phyloP scores from a whole-genome alignment of 2,888 invertebrate genomes.

The Coelinius sp. region DNA sequence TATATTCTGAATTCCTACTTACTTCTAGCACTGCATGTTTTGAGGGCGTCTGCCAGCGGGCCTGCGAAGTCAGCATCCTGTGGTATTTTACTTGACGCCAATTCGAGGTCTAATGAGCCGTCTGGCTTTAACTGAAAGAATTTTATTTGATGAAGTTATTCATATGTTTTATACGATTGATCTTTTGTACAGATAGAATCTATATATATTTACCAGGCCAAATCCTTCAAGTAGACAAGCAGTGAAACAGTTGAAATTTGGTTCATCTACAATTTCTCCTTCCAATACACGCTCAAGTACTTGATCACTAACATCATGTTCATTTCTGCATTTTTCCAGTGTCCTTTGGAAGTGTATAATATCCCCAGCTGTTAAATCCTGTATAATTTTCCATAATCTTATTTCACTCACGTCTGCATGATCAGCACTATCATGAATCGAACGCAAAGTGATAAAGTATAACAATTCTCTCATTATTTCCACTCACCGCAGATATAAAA shows the following conservation, averaged over 20 bases:
- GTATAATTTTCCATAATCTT: background rate
- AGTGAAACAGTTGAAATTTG: constrained; percentile 40
- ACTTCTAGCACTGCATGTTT: constrained; percentile 17
- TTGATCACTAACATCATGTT: constrained; percentile 29
- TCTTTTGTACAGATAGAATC: background rate
- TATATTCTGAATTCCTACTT: background rate
- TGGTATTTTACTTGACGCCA: constrained; percentile 14
- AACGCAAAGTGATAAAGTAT: background rate
- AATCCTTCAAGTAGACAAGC: constrained; percentile 45
- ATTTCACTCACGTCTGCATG: no score
- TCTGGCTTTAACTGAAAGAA: constrained; percentile 17
- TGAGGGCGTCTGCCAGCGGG: background rate
- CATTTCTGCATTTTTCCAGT: constrained; percentile 27
- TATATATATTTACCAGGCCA: constrained; percentile 40
- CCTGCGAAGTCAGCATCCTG: constrained; percentile 2
- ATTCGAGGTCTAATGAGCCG: constrained; percentile 22
- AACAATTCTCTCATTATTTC: background rate
- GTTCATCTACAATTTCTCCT: constrained; percentile 43
- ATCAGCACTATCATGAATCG: background rate
- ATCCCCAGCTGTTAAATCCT: constrained; percentile 39
- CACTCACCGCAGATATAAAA: background rate
- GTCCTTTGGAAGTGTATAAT: constrained; percentile 29
- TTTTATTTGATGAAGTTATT: background rate
- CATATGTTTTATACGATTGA: background rate
- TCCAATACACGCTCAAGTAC: constrained; percentile 30